Percentiles rank a stretch among this genome's conserved stretches.
phyloP scores from a whole-genome alignment of 2,888 invertebrate genomes.

The Pollenia amentaria region DNA sequence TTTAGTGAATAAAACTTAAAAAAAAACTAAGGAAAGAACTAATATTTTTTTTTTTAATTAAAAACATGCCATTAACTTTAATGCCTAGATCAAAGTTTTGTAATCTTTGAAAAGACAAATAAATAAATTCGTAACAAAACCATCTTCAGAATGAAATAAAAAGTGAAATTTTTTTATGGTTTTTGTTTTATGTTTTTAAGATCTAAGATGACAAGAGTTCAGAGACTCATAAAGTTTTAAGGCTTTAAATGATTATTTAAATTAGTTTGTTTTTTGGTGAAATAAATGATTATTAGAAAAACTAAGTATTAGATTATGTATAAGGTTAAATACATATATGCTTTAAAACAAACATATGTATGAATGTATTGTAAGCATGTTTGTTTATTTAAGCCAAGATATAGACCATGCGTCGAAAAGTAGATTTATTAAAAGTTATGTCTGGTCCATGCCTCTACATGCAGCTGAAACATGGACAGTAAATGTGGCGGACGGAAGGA shows the following conservation, averaged over 20 bases:
- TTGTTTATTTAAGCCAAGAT: too few relatives aligned
- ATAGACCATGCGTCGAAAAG: too few relatives aligned
- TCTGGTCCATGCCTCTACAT: too few relatives aligned
- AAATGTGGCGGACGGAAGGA: too few relatives aligned
- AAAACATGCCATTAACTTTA: slow-evolving; percentile 49
- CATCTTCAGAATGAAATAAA: slow-evolving; percentile 53
- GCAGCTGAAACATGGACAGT: too few relatives aligned
- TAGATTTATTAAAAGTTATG: too few relatives aligned
- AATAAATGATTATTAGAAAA: slow-evolving; percentile 14
- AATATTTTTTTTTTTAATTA: slow-evolving; percentile 46
- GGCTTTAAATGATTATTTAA: slow-evolving; percentile 45
- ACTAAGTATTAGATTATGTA: background rate
- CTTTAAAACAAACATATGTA: too few relatives aligned
- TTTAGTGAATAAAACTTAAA: background rate
- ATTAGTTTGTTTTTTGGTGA: slow-evolving; percentile 30
- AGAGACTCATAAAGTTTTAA: background rate
- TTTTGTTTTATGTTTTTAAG: slow-evolving; percentile 27
- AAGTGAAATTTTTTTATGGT: slow-evolving; percentile 51
- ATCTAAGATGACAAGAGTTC: background rate
- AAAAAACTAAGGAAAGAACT: slow-evolving; percentile 49
- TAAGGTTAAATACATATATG: background rate
- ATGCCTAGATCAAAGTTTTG: slow-evolving; percentile 10
- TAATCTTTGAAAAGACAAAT: slow-evolving; percentile 24
- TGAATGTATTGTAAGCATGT: too few relatives aligned
- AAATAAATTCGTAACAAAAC: slow-evolving; percentile 3